Evolutionary conservation across 2,888 invertebrate genomes (phyloP).

Genomic region (Dermolepida albohirtum): DNA sequence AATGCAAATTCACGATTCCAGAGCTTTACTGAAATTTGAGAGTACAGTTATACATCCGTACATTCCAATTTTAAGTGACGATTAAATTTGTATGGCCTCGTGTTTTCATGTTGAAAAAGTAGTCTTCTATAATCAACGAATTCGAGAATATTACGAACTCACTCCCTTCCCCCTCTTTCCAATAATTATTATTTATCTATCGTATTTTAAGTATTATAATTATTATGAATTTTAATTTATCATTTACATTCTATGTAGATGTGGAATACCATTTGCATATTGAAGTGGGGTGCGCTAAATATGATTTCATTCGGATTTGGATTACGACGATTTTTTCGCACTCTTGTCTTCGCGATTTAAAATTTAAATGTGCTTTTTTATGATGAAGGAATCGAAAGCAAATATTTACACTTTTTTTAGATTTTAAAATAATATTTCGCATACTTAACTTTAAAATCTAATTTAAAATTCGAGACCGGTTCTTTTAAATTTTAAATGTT

Average conservation of each 20-base stretch:
- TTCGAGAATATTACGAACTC: too few species aligned
- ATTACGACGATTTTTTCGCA: conserved; percentile 28
- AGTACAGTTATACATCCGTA: too few species aligned
- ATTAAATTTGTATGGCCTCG: too few species aligned
- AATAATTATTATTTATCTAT: not conserved
- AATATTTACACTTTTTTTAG: conserved; percentile 26
- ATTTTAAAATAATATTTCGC: conserved; percentile 15
- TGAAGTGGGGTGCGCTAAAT: conserved; percentile 13
- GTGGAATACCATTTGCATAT: conserved; percentile 9
- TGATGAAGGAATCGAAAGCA: conserved; percentile 15
- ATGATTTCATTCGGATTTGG: conserved; percentile 32
- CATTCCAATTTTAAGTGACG: too few species aligned
- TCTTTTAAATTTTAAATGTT: not conserved
- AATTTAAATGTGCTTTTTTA: conserved; percentile 22
- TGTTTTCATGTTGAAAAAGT: too few species aligned
- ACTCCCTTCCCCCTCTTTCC: too few species aligned
- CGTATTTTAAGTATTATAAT: conserved; percentile 8
- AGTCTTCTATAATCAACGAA: too few species aligned
- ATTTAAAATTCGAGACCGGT: conserved; percentile 8
- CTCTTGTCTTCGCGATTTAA: conserved; percentile 23
- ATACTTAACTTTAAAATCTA: not conserved
- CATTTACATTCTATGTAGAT: conserved; percentile 21
- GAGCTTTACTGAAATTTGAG: too few species aligned
- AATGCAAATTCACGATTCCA: too few species aligned
- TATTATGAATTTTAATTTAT: conserved; percentile 37